phyloP scores from a whole-genome alignment of 1,140 invertebrate genomes.

The Rhynchophorus ferrugineus region DNA sequence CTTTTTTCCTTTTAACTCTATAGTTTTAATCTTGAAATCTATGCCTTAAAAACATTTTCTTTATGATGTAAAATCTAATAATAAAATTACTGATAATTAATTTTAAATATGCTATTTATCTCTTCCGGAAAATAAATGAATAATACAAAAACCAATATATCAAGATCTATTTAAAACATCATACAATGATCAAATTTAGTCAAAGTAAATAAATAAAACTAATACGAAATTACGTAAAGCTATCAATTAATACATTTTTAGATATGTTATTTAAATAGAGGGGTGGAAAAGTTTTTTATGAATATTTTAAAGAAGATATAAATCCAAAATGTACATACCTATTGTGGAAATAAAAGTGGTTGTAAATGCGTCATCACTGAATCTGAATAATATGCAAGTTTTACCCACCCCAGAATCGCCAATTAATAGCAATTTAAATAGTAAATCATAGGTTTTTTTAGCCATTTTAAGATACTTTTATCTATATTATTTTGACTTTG shows the following conservation, averaged over 20 bases:
- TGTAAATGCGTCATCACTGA: slow-evolving; percentile 97
- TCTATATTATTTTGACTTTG: slow-evolving; percentile 18
- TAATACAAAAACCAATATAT: too few species aligned
- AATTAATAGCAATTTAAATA: slow-evolving; percentile 96
- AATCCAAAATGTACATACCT: slow-evolving; percentile 54
- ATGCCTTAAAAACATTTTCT: slow-evolving; percentile 85
- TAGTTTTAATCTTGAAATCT: slow-evolving; percentile 98
- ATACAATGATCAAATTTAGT: too few species aligned
- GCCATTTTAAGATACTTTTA: slow-evolving; percentile 56
- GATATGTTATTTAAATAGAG: slow-evolving; percentile 28
- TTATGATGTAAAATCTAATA: too few species aligned
- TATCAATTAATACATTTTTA: too few species aligned
- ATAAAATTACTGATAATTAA: too few species aligned
- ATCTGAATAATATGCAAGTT: slow-evolving; percentile 96
- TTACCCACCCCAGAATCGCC: slow-evolving; percentile 98
- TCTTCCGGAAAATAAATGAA: too few species aligned
- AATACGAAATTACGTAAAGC: too few species aligned
- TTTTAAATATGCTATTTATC: too few species aligned
- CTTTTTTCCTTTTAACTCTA: slow-evolving; percentile 95
- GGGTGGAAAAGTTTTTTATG: slow-evolving; percentile 37
- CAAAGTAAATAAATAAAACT: too few species aligned
- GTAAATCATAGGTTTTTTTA: slow-evolving; percentile 95
- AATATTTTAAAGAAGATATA: slow-evolving; percentile 42
- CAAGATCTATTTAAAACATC: too few species aligned
- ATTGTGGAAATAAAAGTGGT: slow-evolving; percentile 98